Base-by-base conservation (phyloP, 2,888 invertebrate species). In the Himalopsyche anomala region DNA sequence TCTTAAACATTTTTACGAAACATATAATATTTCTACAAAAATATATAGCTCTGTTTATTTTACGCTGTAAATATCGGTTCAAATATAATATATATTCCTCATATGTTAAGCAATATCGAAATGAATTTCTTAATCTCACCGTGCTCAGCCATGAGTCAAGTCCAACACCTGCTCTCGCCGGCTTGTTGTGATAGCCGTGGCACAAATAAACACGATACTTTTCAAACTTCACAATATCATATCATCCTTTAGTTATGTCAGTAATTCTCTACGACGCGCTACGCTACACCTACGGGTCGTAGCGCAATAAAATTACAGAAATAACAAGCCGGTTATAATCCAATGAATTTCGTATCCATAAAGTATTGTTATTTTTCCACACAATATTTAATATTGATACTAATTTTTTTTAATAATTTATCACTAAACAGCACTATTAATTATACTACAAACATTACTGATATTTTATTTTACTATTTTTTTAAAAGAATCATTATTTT, bases 141-240 rank as follows among this genome's bases (percentile, higher is more conserved):
- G 12, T 51, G 2, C 17, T 42, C 80, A 45, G 42, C 36, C 9
- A 15, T 74, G 28, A 38, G 74, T 74, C 36, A 38, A 74, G 36
- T 74, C 74, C 74, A 74, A 74, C 69, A 74, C 74, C 38, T 80
- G 80, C 80, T 80, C 45, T 19, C 80, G 45, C n/a, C 45, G 45
- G 28, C 74, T 28, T 74, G 36, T 36, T 74, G 36, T 36, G 74
- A 74, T 38, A 28, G 12, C 74, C 19, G 36, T 9, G 38, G 74
- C 74, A 74, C 74, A 74, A 19, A 74, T 38, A 74, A 74, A 74
- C 74, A 74, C 19, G 28, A 74, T 74, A 74, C 74, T 74, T 36
- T 74, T 74, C 19, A 74, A 74, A 74, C 74, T 74, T 74, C 74
- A 74, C 74, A 74, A 74, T 74, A 74, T 36, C 12, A 74, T 74